phyloP scores from a whole-genome alignment of 2,797 vertebrate genomes.

The Pseudochirops cupreus region DNA sequence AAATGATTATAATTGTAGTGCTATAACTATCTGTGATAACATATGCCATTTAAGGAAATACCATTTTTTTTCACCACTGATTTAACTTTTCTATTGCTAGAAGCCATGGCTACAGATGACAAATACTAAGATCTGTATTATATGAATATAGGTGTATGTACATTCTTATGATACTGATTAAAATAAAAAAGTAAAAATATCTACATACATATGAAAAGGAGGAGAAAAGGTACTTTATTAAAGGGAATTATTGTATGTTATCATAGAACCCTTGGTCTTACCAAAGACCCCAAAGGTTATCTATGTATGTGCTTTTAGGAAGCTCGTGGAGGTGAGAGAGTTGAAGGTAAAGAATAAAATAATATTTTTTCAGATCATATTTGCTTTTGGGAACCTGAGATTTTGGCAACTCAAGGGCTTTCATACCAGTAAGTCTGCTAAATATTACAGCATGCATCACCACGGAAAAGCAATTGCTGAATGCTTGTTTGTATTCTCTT shows the following conservation, averaged over 20 bases:
- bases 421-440: slow-evolving; percentile 61
- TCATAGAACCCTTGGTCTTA: slow-evolving; percentile 43
- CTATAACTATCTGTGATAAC: not conserved
- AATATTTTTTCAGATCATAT: slow-evolving; percentile 44
- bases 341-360: slow-evolving; percentile 39
- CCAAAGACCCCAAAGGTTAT: slow-evolving; percentile 18
- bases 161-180: not conserved
- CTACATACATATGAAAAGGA: not conserved
- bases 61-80: not conserved
- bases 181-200: not conserved
- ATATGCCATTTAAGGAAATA: not conserved
- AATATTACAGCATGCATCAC: slow-evolving; percentile 68
- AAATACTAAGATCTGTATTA: not conserved
- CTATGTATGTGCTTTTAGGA: slow-evolving; percentile 46
- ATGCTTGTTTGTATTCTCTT: slow-evolving; percentile 75
- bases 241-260: slow-evolving; percentile 38
- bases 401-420: slow-evolving; percentile 54
- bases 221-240: slow-evolving; percentile 26
- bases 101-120: not conserved
- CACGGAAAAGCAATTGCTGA: slow-evolving; percentile 66
- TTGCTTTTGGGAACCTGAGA: slow-evolving; percentile 63
- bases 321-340: slow-evolving; percentile 44
- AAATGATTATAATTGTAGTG: not conserved
- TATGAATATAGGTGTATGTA: not conserved
- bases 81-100: not conserved